Base-by-base conservation (phyloP, 1,140 invertebrate genomes). In the Dendroctonus valens region DNA sequence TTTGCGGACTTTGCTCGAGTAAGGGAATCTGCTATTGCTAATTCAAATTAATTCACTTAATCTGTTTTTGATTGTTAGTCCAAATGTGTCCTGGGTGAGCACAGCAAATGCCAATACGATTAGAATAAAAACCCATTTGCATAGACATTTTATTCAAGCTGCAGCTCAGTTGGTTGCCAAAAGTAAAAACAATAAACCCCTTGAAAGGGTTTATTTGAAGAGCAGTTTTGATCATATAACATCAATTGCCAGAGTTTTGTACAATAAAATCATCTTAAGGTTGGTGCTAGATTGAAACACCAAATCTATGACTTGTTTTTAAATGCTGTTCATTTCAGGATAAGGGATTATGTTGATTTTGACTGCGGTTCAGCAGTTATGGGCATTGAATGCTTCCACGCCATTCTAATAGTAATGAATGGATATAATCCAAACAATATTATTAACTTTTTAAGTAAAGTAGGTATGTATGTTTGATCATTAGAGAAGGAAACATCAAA, bases 361-460 rank as follows among this genome's bases (percentile, higher is more conserved):
- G 81, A 85, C 69, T 68, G 79, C 61, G 70, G 76, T 38, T 77
- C 78, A 6, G 77, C 81, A 0, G 68, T 78, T 44, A 61, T 81
- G 7, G 79, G 81, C 11, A 65, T 83, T 11, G 82, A 86, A 70
- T 86, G 83, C 68, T 87, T 86, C 54, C 78, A 81, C 59, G 78
- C 83, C 68, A 81, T 85, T 50, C 76, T 82, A 26, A 75, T 73
- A 41, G 74, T 83, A n/a, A 78, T 85, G 3, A 81, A 79, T 63
- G 76, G 75, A 5, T 70, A 74, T 6, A 80, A 80, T 63, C 66
- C 73, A 0, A 76, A 75, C 6, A 80, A 82, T 57, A 77, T 86
- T 3, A 65, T 74, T 3, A 72, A 72, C 5, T 85, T 83, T 72
- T 73, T 86, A 4, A 75, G 76, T 67, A 67, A 69, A 49, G 77